Base-by-base conservation (phyloP, 2,113 vertebrate species). In the Clupea harengus region DNA sequence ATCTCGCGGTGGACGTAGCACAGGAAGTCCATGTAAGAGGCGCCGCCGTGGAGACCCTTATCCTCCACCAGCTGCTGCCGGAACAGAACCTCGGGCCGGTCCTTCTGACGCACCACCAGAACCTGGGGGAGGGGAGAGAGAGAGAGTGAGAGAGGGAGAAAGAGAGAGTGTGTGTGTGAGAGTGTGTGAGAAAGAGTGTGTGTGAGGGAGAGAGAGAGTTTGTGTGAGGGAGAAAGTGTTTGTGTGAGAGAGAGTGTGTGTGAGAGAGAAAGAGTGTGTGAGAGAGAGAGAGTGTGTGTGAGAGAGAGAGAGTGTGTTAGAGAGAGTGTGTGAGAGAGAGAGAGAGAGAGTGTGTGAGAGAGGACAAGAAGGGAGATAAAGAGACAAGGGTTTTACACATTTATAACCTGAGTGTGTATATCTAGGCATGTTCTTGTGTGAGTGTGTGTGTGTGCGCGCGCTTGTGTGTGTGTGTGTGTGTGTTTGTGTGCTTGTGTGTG, bases 11-110 rank as follows among this genome's bases (percentile, higher is more conserved):
- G 96, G 89, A 99, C 93, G 18, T 95, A 97, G 90, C 97, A 97
- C 49, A 99, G 94, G 93, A 99, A 99, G 93, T 99, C 98, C 93
- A 97, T 91, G 0, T 99, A 99, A 0, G 98, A 99, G 0, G 96
- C 92, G 13, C 97, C 97, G 13, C 98, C 97, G 0, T 97, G 93
- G 72, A 97, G 92, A 64, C 93, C 95, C 92, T 98, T 98, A 87
- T 99, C 98, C 95, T 99, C 98, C 85, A 98, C 97, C 28, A 99
- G 93, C 89, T 96, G 93, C 92, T 99, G 97, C 4, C 96, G 96
- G 95, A 99, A 99, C 86, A 93, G 45, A 91, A 96, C 94, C 90
- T 99, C 98, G 0, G 95, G 90, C 91, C 96, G 96, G 85, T 99
- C 98, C 75, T 94, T 95, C 84, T 99, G 97, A 90, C 97, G 97